phyloP scores from a whole-genome alignment of 2,113 vertebrate genomes.

The Perca flavescens region DNA sequence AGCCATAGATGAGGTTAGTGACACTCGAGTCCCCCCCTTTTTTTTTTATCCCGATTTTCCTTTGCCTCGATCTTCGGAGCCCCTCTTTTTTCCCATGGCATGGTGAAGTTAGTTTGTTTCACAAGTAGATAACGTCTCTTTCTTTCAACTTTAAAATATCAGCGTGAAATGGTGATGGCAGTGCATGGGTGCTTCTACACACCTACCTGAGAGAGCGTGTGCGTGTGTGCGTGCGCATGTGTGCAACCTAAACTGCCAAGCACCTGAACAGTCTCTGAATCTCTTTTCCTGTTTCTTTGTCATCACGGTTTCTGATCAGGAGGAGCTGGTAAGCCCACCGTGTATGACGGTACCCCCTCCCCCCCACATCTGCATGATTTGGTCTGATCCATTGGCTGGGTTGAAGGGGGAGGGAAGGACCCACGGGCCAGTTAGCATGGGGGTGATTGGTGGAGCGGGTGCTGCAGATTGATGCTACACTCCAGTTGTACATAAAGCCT shows the following conservation, averaged over 20 bases:
- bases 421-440: conserved; percentile 58
- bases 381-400: conserved; percentile 52
- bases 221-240: background rate
- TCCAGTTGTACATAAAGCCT: conserved; percentile 17
- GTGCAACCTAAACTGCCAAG: conserved; percentile 37
- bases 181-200: conserved; percentile 66
- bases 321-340: conserved; percentile 78
- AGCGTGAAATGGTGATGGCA: background rate
- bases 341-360: conserved; percentile 28
- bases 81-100: conserved; percentile 53
- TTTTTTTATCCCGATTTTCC: conserved; percentile 36
- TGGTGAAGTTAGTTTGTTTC: conserved; percentile 55
- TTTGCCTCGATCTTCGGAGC: conserved; percentile 35
- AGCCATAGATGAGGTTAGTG: conserved; percentile 98
- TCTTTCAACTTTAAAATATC: conserved; percentile 6
- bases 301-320: conserved; percentile 72
- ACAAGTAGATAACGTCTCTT: conserved; percentile 14
- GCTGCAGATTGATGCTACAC: conserved; percentile 24
- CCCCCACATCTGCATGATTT: conserved; percentile 71
- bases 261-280: conserved; percentile 68
- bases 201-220: conserved; percentile 46
- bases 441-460: conserved; percentile 37
- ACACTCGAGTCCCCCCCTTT: conserved; percentile 44
- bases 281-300: conserved; percentile 69
- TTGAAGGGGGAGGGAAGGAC: conserved; percentile 28